Conservation (phyloP, 1,140 invertebrate genomes). For the Drosophila saltans region DNA sequence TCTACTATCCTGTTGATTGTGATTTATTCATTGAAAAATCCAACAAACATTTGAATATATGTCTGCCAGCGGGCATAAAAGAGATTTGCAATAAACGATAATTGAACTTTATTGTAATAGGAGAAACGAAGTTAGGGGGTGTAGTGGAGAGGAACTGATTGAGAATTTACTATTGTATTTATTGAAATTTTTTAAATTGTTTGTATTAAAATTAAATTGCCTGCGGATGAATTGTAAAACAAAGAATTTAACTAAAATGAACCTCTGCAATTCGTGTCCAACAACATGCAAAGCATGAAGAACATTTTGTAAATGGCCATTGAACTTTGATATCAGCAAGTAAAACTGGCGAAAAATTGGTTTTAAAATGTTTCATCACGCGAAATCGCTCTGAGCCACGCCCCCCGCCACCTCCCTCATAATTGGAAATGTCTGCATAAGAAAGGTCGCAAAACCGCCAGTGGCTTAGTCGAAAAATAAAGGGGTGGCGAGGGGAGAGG, state of each 20-base stretch:
- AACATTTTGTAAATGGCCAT: constrained; percentile 65
- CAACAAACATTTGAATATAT: constrained; percentile 28
- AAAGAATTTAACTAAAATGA: constrained; percentile 21
- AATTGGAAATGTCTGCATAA: constrained; percentile 53
- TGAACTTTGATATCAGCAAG: constrained; percentile 70
- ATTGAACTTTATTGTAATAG: constrained; percentile 41
- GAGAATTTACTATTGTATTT: neutral
- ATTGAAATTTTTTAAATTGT: constrained; percentile 8
- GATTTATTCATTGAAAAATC: constrained; percentile 45
- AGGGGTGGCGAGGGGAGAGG: neutral
- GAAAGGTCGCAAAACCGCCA: neutral
- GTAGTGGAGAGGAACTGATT: neutral
- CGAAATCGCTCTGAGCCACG: constrained; percentile 51
- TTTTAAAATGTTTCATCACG: constrained; percentile 68
- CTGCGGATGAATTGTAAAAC: constrained; percentile 24
- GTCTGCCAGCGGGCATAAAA: constrained; percentile 23
- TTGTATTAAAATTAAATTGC: constrained; percentile 48
- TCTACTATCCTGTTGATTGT: neutral
- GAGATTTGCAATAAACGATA: constrained; percentile 44
- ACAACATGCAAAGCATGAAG: constrained; percentile 42
- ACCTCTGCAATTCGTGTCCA: constrained; percentile 48
- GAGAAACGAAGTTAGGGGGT: neutral
- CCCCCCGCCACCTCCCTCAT: constrained; percentile 36
- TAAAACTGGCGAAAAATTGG: constrained; percentile 44
- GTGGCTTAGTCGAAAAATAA: neutral